A percentile compares a stretch with the other conserved stretches of the same genome.
These are phyloP conservation scores for Lapara coniferarum DNA, from an alignment of 2,888 invertebrate species.

Conservation along the genomic window DNA sequence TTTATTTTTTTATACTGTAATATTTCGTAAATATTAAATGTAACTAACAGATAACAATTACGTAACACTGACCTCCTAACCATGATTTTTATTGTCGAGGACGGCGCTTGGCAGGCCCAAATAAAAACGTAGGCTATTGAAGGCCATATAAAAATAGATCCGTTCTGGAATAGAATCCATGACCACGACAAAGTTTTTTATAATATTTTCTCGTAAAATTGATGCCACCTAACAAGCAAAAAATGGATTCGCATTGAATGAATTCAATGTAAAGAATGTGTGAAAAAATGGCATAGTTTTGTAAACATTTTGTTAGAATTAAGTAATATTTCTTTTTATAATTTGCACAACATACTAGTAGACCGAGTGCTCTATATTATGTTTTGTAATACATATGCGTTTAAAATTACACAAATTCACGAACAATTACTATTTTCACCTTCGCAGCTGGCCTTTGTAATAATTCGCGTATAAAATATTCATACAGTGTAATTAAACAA, in stretches of 20 bases:
- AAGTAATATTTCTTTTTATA: slow-evolving; percentile 24
- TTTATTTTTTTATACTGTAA: background rate
- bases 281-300: slow-evolving; percentile 19
- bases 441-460: slow-evolving; percentile 63
- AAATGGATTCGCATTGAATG: background rate
- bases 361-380: slow-evolving; percentile 34
- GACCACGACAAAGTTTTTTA: background rate
- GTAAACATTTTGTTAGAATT: slow-evolving; percentile 21
- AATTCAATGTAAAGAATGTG: slow-evolving; percentile 11
- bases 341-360: slow-evolving; percentile 35
- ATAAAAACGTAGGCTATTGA: slow-evolving; percentile 2
- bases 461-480: slow-evolving; percentile 66
- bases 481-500: slow-evolving; percentile 62
- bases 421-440: slow-evolving; percentile 56
- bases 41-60: slow-evolving; percentile 16
- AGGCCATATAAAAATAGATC: background rate
- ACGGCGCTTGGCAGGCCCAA: background rate
- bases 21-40: slow-evolving; percentile 1
- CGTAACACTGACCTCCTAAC: slow-evolving; percentile 20
- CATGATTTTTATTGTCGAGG: slow-evolving; percentile 15
- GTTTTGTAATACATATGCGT: slow-evolving; percentile 44
- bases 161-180: background rate
- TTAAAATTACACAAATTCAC: slow-evolving; percentile 43
- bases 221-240: slow-evolving; percentile 1
- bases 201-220: background rate